A percentile compares a stretch with the other conserved stretches of the same genome.
Evolutionary conservation across 2,888 invertebrate genomes (phyloP).

Genomic region (Dolichomitus sp.): DNA sequence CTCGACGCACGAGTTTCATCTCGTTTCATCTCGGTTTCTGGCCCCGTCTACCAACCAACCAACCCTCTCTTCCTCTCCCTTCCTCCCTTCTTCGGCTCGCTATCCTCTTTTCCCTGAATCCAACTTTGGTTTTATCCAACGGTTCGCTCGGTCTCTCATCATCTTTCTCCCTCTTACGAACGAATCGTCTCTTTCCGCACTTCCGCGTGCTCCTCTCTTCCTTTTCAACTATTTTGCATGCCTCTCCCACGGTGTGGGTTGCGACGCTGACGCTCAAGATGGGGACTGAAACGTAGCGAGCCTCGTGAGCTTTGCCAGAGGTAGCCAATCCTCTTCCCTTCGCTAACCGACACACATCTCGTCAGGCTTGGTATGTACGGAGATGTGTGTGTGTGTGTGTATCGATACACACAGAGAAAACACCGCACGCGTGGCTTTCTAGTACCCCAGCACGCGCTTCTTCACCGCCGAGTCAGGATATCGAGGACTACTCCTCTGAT

Average conservation of each 20-base stretch:
- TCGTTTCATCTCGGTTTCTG: conserved; percentile 12
- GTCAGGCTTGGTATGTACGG: neutral
- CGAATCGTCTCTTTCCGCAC: conserved; percentile 14
- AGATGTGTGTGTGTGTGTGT: neutral
- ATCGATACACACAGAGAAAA: neutral
- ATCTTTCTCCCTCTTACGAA: conserved; percentile 12
- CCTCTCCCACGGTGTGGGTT: conserved; percentile 1
- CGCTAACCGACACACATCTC: conserved; percentile 11
- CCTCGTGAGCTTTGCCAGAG: conserved; percentile 17
- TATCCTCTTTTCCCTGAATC: conserved; percentile 16
- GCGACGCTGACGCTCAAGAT: conserved; percentile 1
- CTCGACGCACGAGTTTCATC: conserved; percentile 7
- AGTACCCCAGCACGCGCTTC: neutral
- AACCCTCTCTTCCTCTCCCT: conserved; percentile 31
- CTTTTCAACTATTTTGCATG: conserved; percentile 20
- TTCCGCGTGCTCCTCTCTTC: conserved; percentile 21
- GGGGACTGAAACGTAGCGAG: conserved; percentile 28
- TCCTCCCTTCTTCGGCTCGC: conserved; percentile 32
- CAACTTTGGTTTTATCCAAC: conserved; percentile 36
- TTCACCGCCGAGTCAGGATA: neutral
- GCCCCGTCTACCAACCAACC: conserved; percentile 37
- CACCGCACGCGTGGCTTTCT: conserved; percentile 26
- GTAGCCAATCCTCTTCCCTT: conserved; percentile 16
- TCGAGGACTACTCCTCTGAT: conserved; percentile 11
- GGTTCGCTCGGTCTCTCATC: conserved; percentile 15